Base-by-base conservation (phyloP, 1,140 invertebrate species). In the Papilio glaucus region DNA sequence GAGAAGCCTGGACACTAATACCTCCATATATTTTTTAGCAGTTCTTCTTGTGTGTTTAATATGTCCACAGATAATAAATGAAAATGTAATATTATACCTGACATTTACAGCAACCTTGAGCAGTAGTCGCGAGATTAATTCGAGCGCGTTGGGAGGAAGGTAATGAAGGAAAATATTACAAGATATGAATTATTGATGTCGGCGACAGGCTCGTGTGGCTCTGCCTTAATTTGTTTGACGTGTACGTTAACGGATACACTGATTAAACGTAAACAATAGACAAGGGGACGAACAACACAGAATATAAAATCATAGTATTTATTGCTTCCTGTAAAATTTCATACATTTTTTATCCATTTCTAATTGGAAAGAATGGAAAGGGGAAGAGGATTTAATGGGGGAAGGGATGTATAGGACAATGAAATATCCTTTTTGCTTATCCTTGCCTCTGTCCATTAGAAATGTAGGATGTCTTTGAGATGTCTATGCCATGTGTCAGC, bases 131-230 rank as follows among this genome's bases (percentile, higher is more conserved):
- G 21, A 57, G 21, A 57, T 57, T 57, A 26, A 57, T 26, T 26
- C 49, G 12, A 18, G 18, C 29, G 1, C 49, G 21, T 1, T 8
- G 15, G 49, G 21, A 49, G 49, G 21, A 18, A 57, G 49, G 49
- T 57, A 57, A 57, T 57, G 49, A 57, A 57, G 49, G 21, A 57
- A 57, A 57, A 57, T 53, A 53, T 57, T 4, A 57, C 49, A 13
- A 8, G 49, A 26, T 4, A 24, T 57, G 49, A 57, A 57, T 57
- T 57, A 57, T 57, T 57, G 49, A 57, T 57, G 49, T 33, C 29
- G 29, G 2, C 49, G 49, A 10, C 49, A 57, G 21, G 9, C 21
- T 9, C 9, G 18, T 53, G 10, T 24, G 4, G 29, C 29, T 33
- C 29, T 33, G 9, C 10, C 49, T 57, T 24, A 57, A 57, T 53